Evolutionary conservation across 2,888 invertebrate genomes (phyloP).

Genomic region (Amphimallon solstitiale): DNA sequence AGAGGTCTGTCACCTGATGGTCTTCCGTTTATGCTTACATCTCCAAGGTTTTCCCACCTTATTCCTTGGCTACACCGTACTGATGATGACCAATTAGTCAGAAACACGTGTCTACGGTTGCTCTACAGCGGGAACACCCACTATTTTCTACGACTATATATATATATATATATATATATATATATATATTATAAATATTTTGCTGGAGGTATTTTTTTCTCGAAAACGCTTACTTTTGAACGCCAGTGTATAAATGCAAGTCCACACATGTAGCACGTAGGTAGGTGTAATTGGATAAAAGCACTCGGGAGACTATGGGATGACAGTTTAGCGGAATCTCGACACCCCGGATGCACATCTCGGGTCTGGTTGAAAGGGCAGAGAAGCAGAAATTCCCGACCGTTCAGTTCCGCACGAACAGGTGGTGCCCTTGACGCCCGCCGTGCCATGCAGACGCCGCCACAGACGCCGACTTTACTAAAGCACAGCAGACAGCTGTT

Average conservation of each 20-base stretch:
- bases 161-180: too few species aligned
- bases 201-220: too few species aligned
- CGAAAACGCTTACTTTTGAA: background rate
- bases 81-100: too few species aligned
- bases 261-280: slow-evolving; percentile 7
- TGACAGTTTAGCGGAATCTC: slow-evolving; percentile 43
- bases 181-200: too few species aligned
- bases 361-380: slow-evolving; percentile 44
- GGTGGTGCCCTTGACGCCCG: slow-evolving; percentile 58
- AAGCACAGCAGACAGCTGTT: slow-evolving; percentile 55
- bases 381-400: slow-evolving; percentile 6
- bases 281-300: slow-evolving; percentile 54
- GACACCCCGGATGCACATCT: slow-evolving; percentile 51
- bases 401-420: slow-evolving; percentile 54
- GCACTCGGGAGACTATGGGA: slow-evolving; percentile 49
- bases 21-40: too few species aligned
- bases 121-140: too few species aligned
- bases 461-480: slow-evolving; percentile 35
- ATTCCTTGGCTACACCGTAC: too few species aligned
- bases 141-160: too few species aligned
- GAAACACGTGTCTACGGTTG: too few species aligned
- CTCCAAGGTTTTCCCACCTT: too few species aligned
- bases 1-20: too few species aligned
- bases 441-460: slow-evolving; percentile 46
- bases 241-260: background rate